Evolutionary conservation across 1,140 invertebrate genomes (phyloP), one percentile per base, ranked within the genome.

Genomic region (Drosophila tropicalis): DNA sequence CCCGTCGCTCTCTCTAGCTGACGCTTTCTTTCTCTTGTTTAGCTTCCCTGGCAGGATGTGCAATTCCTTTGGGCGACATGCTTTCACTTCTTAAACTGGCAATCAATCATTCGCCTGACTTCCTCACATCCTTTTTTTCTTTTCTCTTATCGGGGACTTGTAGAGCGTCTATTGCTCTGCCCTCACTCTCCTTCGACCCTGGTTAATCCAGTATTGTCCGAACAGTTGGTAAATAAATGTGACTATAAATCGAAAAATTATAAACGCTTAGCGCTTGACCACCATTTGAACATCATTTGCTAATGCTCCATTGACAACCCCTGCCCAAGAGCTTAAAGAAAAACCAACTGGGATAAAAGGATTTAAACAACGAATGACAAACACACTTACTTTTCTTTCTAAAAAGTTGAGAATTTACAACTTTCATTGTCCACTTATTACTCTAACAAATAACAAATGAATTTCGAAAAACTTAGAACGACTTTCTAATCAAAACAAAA

Each of bases 161-260:
- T 65, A 54, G 58, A 19, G 15, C 7, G 15, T 47, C 15, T 47
- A 3, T 19, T 44, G 13, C 5, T 44, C n/a, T 5, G 5, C n/a
- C 19, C 4, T 22, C 17, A 9, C 12, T 1, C 9, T 12, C 29
- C 29, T 29, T 29, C 29, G 9, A 5, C 17, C 2, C 7, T 51
- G 44, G 44, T 22, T 72, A 72, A 72, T 72, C 70, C 67, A 58
- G 61, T 67, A 34, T 34, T 51, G 60, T 55, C 67, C 69, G 60
- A 69, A 67, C 62, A 32, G 40, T 66, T 66, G 47, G 66, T 76
- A 82, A 77, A 79, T 82, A 87, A 87, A 87, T 87, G 83, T 77
- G 83, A 87, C 83, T 87, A 87, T 87, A 87, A 87, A 87, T 87
- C 83, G 83, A 87, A 87, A 87, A 87, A 87, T 87, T 87, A 87